Percentiles rank a stretch among this genome's conserved stretches.
phyloP scores from a whole-genome alignment of 2,113 vertebrate species.

The Dicentrarchus labrax region DNA sequence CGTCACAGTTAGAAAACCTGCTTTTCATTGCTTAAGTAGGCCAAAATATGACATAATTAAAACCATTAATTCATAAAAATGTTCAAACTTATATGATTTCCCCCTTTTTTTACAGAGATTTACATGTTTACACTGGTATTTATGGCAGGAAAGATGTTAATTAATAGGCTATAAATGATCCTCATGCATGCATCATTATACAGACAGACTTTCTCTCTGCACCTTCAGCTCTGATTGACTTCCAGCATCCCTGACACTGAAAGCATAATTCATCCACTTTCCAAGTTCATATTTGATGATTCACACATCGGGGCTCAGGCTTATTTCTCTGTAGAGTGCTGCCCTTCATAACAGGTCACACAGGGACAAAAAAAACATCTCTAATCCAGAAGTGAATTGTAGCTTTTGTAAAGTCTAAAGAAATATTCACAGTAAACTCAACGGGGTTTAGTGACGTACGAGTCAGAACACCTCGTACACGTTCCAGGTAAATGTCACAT shows the following conservation, averaged over 20 bases:
- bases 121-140: too few species aligned
- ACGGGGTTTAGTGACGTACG: neutral
- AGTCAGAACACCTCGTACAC: slow-evolving; percentile 3
- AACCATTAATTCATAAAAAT: too few species aligned
- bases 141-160: too few species aligned
- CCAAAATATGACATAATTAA: too few species aligned
- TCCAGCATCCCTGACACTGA: neutral
- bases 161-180: too few species aligned
- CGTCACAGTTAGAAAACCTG: too few species aligned
- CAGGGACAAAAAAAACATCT: neutral
- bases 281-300: neutral
- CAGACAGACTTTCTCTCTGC: too few species aligned
- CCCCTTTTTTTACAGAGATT: too few species aligned
- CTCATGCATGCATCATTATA: too few species aligned
- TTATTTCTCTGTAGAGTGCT: neutral
- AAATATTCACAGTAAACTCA: neutral
- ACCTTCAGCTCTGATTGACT: too few species aligned
- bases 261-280: neutral
- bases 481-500: slow-evolving; percentile 25
- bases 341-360: neutral
- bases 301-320: neutral
- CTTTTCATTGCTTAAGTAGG: neutral
- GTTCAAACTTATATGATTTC: too few species aligned
- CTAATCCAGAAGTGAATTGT: neutral
- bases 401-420: neutral